Evolutionary conservation across 2,797 vertebrate species (phyloP).

Genomic region (Hemibagrus guttatus): DNA sequence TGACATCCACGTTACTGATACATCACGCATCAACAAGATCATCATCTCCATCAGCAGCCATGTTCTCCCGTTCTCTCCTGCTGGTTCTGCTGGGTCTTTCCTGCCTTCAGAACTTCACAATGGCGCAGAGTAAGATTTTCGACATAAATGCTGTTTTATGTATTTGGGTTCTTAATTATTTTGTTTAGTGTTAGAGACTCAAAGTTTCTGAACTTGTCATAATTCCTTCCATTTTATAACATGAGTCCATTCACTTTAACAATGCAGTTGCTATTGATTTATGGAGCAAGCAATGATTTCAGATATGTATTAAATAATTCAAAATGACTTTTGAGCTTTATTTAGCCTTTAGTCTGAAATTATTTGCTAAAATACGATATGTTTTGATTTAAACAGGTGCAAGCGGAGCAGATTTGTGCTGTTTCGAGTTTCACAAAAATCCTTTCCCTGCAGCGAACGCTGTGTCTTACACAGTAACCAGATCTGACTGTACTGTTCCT

Average conservation of each 20-base stretch:
- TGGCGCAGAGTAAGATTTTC: neutral
- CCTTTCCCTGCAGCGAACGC: accelerated
- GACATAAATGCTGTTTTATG: neutral
- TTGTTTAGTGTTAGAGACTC: no score
- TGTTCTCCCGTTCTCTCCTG: neutral
- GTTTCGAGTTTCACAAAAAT: neutral
- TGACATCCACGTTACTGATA: neutral
- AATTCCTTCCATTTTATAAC: neutral
- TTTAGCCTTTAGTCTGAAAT: neutral
- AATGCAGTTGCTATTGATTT: no score
- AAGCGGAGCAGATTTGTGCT: conserved; percentile 15
- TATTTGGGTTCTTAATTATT: no score
- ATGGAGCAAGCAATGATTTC: neutral
- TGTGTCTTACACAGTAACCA: neutral
- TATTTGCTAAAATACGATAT: neutral
- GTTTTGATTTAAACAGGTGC: conserved; percentile 10
- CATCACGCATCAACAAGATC: neutral
- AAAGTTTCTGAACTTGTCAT: no score
- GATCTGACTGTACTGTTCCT: neutral
- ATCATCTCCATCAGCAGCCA: neutral
- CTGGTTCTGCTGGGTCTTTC: neutral
- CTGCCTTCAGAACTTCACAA: neutral
- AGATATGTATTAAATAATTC: neutral
- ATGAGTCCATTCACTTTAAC: neutral
- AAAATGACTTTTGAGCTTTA: neutral